These are phyloP conservation scores for Trigoniulus corallinus DNA, from an alignment of 1,140 invertebrate species.

Conservation along the genomic window DNA sequence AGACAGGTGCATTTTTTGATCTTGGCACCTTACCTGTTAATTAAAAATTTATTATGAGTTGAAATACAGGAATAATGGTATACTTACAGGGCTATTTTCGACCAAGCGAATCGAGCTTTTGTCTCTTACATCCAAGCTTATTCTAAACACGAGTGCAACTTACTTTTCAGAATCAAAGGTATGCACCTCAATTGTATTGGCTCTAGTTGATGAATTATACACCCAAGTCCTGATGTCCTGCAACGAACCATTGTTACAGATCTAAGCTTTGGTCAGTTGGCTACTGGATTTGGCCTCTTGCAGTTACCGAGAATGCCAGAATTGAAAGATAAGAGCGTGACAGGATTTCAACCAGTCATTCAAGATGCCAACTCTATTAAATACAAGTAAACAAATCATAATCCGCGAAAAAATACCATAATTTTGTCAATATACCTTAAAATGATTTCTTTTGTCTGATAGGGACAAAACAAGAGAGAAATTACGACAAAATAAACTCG, in stretches of 20 bases:
- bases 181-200: not conserved
- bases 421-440: not conserved
- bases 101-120: conserved; percentile 80
- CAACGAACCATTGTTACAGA: conserved; percentile 33
- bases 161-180: conserved; percentile 70
- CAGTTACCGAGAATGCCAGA: conserved; percentile 91
- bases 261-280: conserved; percentile 68
- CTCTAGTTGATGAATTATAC: not conserved
- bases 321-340: conserved; percentile 47
- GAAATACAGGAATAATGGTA: not conserved
- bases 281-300: conserved; percentile 71
- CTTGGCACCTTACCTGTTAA: too few relatives aligned
- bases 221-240: conserved; percentile 5
- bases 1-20: not conserved
- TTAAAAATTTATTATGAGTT: too few relatives aligned
- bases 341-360: conserved; percentile 44
- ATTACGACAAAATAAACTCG: conserved; percentile 49
- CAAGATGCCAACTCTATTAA: conserved; percentile 58
- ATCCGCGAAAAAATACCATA: not conserved
- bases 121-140: conserved; percentile 91
- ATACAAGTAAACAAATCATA: conserved; percentile 40
- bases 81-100: conserved; percentile 46
- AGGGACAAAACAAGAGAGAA: conserved; percentile 59
- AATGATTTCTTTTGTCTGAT: conserved; percentile 2
- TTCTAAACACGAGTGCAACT: conserved; percentile 85